Conservation (phyloP, 92 coral and sea anemone genomes). For the Pocillopora grandis region DNA sequence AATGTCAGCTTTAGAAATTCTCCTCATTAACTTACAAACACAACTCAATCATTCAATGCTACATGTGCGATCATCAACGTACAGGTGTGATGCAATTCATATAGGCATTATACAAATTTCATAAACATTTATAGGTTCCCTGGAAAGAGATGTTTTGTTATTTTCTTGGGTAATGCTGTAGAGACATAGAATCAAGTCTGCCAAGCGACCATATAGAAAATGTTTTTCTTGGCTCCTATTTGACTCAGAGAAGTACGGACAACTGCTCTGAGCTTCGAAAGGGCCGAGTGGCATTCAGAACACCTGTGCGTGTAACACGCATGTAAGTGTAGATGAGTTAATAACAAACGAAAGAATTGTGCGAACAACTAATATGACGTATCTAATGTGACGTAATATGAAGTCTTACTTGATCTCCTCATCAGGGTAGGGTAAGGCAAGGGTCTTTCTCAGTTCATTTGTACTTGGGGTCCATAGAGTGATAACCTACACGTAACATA, state of each 20-base stretch:
- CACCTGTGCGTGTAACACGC: too few relatives aligned
- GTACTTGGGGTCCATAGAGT: constrained; percentile 90
- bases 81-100: too few relatives aligned
- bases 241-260: constrained; percentile 53
- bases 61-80: too few relatives aligned
- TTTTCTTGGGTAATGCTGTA: constrained; percentile 76
- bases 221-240: constrained; percentile 59
- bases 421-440: constrained; percentile 76
- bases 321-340: too few relatives aligned
- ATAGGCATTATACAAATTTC: too few relatives aligned
- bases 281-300: constrained; percentile 30
- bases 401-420: constrained; percentile 69
- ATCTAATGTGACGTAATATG: not conserved
- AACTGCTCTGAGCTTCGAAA: constrained; percentile 58
- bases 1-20: too few relatives aligned
- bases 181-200: constrained; percentile 23
- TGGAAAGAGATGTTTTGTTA: constrained; percentile 11
- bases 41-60: too few relatives aligned
- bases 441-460: constrained; percentile 78
- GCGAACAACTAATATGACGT: not conserved
- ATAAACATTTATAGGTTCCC: too few relatives aligned
- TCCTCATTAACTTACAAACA: too few relatives aligned
- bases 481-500: constrained; percentile 57
- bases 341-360: too few relatives aligned
- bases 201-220: constrained; percentile 55